Percentiles rank a stretch among this genome's conserved stretches.
Conservation (phyloP, 2,113 vertebrate genomes). For the Spilogale gracilis region DNA sequence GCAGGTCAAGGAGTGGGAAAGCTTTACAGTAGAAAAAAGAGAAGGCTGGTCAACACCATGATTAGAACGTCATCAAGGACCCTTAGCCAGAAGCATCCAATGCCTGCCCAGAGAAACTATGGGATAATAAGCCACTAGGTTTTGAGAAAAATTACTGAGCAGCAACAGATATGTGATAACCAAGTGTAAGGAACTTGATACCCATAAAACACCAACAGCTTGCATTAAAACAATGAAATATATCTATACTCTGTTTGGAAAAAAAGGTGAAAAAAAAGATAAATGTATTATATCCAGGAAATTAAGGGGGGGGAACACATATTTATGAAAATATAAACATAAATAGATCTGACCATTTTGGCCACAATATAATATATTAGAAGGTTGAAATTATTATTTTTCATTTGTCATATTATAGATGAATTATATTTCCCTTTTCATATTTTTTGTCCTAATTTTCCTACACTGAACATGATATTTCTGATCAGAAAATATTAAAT, state of each 20-base stretch:
- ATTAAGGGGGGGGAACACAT: background rate
- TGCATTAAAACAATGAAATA: background rate
- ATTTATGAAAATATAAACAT: background rate
- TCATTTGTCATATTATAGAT: background rate
- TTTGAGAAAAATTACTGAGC: background rate
- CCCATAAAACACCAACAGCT: background rate
- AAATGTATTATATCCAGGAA: background rate
- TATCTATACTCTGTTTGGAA: background rate
- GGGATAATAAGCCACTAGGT: background rate
- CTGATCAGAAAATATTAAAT: background rate
- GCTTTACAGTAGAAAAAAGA: background rate
- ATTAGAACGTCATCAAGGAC: background rate
- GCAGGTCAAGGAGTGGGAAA: background rate
- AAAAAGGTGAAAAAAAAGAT: background rate
- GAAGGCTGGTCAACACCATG: background rate
- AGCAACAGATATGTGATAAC: background rate
- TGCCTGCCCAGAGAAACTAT: background rate
- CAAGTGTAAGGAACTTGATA: background rate
- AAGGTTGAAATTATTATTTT: background rate
- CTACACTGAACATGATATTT: background rate
- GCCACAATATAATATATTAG: background rate
- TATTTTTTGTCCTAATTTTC: background rate
- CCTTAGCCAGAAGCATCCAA: background rate
- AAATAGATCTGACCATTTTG: background rate
- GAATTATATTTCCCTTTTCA: background rate